phyloP scores from a whole-genome alignment of 2,888 invertebrate species.

The Autographa gamma region DNA sequence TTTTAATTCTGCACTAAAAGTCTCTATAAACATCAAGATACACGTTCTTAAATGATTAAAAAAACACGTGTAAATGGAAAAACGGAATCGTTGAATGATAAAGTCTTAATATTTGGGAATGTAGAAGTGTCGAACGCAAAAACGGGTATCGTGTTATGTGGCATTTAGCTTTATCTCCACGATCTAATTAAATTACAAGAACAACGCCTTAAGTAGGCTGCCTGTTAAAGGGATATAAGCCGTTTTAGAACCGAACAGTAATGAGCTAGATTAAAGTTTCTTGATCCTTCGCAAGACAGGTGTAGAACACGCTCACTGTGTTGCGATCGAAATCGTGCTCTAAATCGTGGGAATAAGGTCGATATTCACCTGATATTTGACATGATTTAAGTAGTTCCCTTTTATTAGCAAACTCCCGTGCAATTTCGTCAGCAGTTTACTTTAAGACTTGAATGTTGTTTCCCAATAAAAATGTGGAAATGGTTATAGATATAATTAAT shows the following conservation, averaged over 20 bases:
- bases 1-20: constrained; percentile 25
- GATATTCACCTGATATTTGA: constrained; percentile 61
- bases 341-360: constrained; percentile 65
- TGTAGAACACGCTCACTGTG: constrained; percentile 69
- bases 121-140: constrained; percentile 69
- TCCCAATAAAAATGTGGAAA: constrained; percentile 29
- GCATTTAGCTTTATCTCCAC: constrained; percentile 81
- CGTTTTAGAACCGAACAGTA: constrained; percentile 71
- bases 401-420: constrained; percentile 73
- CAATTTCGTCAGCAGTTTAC: constrained; percentile 75
- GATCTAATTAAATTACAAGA: constrained; percentile 78
- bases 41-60: constrained; percentile 22
- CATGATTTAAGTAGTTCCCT: constrained; percentile 72
- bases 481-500: constrained; percentile 11
- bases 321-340: constrained; percentile 63
- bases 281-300: constrained; percentile 82
- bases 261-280: constrained; percentile 81
- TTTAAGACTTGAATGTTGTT: constrained; percentile 55
- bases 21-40: constrained; percentile 13
- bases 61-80: constrained; percentile 31
- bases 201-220: constrained; percentile 72
- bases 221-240: constrained; percentile 69
- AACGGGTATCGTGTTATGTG: constrained; percentile 71
- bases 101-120: constrained; percentile 69
- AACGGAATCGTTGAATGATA: constrained; percentile 58